Evolutionary conservation across 2,113 vertebrate genomes (phyloP).

Genomic region (Loxodonta africana): DNA sequence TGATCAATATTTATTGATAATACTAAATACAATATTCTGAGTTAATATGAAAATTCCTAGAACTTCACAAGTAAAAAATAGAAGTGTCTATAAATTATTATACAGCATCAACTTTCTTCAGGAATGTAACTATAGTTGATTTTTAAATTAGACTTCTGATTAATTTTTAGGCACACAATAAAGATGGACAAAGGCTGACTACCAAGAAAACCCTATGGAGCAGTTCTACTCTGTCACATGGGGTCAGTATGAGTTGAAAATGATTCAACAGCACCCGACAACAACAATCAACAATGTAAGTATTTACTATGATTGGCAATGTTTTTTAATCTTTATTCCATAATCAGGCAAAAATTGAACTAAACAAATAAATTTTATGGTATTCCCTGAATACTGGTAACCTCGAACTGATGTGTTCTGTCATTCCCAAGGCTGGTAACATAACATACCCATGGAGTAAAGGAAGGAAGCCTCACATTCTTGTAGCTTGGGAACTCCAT

Average conservation of each 20-base stretch:
- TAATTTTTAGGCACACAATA: neutral
- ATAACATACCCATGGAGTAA: neutral
- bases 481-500: neutral
- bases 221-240: neutral
- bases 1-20: neutral
- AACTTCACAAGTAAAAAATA: neutral
- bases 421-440: constrained; percentile 27
- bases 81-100: neutral
- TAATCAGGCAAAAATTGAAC: neutral
- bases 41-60: neutral
- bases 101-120: neutral
- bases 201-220: neutral
- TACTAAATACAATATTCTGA: neutral
- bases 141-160: neutral
- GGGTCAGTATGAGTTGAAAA: neutral
- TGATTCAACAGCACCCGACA: neutral
- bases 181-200: neutral
- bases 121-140: neutral
- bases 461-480: neutral
- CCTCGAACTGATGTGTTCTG: neutral
- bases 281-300: neutral
- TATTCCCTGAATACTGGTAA: neutral
- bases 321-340: neutral
- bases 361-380: neutral
- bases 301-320: constrained; percentile 1